phyloP scores from a whole-genome alignment of 2,113 vertebrate genomes.

The Aegithalos caudatus region DNA sequence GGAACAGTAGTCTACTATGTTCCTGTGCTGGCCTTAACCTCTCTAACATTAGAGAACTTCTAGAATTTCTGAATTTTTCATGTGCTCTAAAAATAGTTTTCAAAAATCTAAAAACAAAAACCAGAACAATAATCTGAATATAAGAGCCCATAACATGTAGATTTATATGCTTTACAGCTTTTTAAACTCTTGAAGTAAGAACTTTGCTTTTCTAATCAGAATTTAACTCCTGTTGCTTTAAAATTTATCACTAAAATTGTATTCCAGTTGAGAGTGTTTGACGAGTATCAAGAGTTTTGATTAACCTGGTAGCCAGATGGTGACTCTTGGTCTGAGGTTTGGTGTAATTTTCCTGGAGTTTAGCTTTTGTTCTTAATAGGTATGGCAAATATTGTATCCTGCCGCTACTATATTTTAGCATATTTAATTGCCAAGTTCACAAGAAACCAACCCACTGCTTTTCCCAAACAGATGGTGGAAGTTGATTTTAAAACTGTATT shows the following conservation, averaged over 20 bases:
- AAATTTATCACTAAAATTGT: neutral
- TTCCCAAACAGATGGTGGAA: conserved; percentile 67
- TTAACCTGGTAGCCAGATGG: conserved; percentile 58
- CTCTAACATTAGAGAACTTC: neutral
- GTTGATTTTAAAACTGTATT: conserved; percentile 54
- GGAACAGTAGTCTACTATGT: neutral
- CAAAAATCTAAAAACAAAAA: neutral
- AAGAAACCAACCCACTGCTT: conserved; percentile 23
- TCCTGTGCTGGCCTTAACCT: neutral
- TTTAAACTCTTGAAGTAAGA: neutral
- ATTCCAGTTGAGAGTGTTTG: neutral
- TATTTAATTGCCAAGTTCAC: conserved; percentile 68
- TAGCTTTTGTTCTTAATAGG: conserved; percentile 40
- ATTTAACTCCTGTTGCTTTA: neutral
- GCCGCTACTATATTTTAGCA: conserved; percentile 41
- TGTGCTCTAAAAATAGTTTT: neutral
- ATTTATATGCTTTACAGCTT: neutral
- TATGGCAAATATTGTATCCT: conserved; percentile 41
- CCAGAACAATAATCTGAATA: neutral
- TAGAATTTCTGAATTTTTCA: neutral
- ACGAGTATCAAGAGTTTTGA: neutral
- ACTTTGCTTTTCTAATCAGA: neutral
- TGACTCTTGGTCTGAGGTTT: neutral
- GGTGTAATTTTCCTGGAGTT: conserved; percentile 39
- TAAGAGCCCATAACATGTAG: neutral